Percentiles rank a stretch among this genome's conserved stretches.
These are phyloP conservation scores for Lates japonicus DNA, from an alignment of 2,797 vertebrate genomes.

Conservation along the genomic window DNA sequence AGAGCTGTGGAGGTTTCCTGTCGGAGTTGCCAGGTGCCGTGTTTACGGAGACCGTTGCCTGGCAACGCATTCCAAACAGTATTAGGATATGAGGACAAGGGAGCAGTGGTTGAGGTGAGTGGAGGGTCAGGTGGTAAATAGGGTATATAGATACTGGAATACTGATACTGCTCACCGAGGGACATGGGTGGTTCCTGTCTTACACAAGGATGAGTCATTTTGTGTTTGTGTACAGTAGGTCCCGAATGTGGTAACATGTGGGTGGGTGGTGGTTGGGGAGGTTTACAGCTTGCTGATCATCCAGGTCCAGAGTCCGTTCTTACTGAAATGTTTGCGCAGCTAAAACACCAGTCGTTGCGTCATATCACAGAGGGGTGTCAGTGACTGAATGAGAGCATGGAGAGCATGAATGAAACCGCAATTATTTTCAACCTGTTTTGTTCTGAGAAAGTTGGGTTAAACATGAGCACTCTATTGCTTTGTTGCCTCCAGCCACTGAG, in stretches of 20 bases:
- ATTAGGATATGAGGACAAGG: slow-evolving; percentile 59
- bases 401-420: slow-evolving; percentile 28
- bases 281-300: slow-evolving; percentile 63
- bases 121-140: slow-evolving; percentile 63
- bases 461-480: neutral
- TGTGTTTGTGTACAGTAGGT: slow-evolving; percentile 66
- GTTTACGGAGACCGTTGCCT: slow-evolving; percentile 79
- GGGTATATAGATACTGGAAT: slow-evolving; percentile 37
- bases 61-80: slow-evolving; percentile 84
- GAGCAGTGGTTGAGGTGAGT: slow-evolving; percentile 59
- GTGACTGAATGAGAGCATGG: slow-evolving; percentile 34
- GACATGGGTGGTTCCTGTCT: slow-evolving; percentile 63
- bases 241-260: slow-evolving; percentile 66
- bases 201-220: slow-evolving; percentile 67
- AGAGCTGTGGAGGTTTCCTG: slow-evolving; percentile 79
- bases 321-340: slow-evolving; percentile 71
- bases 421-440: slow-evolving; percentile 25
- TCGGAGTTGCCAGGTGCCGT: slow-evolving; percentile 83
- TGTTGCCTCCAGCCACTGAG: neutral
- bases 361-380: slow-evolving; percentile 59
- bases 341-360: slow-evolving; percentile 57
- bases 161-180: slow-evolving; percentile 40
- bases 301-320: slow-evolving; percentile 76
- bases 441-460: neutral
- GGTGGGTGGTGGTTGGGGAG: slow-evolving; percentile 56